A percentile compares a stretch with the other conserved stretches of the same genome.
phyloP scores from a whole-genome alignment of 2,113 vertebrate species.

The Poeciliopsis retropinna region DNA sequence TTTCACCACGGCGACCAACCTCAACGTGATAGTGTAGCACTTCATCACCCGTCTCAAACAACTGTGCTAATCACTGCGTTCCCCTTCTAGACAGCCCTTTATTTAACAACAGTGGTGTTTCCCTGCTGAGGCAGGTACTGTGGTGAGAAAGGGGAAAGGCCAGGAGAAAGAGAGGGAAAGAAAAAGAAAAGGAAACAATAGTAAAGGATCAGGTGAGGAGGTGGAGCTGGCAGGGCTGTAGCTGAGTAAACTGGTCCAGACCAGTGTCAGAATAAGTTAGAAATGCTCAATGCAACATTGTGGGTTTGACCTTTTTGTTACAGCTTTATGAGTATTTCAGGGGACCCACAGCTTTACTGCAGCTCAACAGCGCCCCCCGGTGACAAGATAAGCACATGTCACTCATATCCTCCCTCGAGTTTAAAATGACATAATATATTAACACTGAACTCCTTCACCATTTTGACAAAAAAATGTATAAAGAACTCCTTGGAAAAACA shows the following conservation, averaged over 20 bases:
- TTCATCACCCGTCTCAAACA: constrained; percentile 60
- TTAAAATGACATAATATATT: background rate
- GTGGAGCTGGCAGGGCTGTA: constrained; percentile 55
- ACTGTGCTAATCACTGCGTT: constrained; percentile 32
- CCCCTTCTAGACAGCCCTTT: constrained; percentile 25
- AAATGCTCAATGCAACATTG: constrained; percentile 50
- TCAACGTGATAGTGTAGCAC: constrained; percentile 42
- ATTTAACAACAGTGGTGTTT: constrained; percentile 39
- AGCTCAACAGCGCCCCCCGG: constrained; percentile 65
- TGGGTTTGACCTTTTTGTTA: constrained; percentile 25
- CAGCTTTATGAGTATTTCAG: constrained; percentile 26
- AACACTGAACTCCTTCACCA: background rate
- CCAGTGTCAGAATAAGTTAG: constrained; percentile 52
- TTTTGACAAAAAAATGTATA: background rate
- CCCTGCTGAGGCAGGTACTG: constrained; percentile 39
- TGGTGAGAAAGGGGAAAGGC: constrained; percentile 54
- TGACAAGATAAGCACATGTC: constrained; percentile 7
- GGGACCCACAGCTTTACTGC: background rate
- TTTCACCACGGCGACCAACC: constrained; percentile 33
- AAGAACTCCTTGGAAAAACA: background rate
- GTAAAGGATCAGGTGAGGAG: constrained; percentile 69
- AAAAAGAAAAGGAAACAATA: constrained; percentile 29
- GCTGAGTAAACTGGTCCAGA: constrained; percentile 42
- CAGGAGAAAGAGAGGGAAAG: background rate
- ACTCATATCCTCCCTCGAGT: background rate